Base-by-base conservation (phyloP, 2,888 invertebrate genomes). In the Patella depressa region DNA sequence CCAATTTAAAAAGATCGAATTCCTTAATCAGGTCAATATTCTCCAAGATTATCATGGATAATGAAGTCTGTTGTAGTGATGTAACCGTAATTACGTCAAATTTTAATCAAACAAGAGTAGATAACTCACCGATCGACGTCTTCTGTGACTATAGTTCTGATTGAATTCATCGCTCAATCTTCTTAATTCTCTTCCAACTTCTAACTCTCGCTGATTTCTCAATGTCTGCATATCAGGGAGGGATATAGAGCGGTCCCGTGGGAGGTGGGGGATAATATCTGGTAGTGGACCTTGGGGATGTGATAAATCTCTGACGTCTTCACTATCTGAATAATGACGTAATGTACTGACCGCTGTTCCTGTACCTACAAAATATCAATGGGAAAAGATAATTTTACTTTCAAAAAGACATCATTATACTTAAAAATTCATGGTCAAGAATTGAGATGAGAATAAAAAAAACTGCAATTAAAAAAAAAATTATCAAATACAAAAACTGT, bases 81-180 rank as follows among this genome's bases (percentile, higher is more conserved):
- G 45, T 45, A 9, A 45, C 9, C 7, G 5, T 45, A 45, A 45
- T 45, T 9, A 45, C 1, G 45, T 9, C 45, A 45, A 45, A 7
- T 45, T 45, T 7, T 7, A 7, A 9, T 9, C 1, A 24, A 65
- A 65, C 65, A 65, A 65, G 65, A 65, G 65, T 14, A 65, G 65
- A 65, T 65, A 65, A 65, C 65, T 65, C 24, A 65, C 55, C 19
- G 59, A 15, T 72, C 76, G 75, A 71, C 78, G 72, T n/a, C 74
- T 76, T 14, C 70, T 53, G n/a, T 59, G 71, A 24, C 78, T 74
- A 74, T 83, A 82, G 3, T 81, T 81, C 69, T 78, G 79, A 75
- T 88, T 85, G 74, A 88, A 88, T 79, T 88, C 88, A 78, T 88
- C 88, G 69, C 88, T 87, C 72, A 88, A 86, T n/a, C 88, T 74